Evolutionary conservation across 37 sponge, comb jelly and placozoan species (phyloP), one percentile per base, ranked within the genome.

Genomic region (Ianthella basta): DNA sequence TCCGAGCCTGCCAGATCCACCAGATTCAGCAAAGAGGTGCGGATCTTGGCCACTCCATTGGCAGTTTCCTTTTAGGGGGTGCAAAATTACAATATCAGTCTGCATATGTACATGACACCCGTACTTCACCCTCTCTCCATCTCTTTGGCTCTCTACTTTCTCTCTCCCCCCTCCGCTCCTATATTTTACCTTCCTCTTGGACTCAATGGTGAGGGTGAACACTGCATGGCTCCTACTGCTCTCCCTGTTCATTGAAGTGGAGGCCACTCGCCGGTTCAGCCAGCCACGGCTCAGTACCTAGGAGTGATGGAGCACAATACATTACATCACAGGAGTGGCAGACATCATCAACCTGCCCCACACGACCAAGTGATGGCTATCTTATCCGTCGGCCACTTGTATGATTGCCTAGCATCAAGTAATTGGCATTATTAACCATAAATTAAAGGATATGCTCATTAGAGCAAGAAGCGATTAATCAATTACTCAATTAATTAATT

Each of bases 241-340:
- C 87, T 95, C 95, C 25, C 95, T 33, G 88, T 95, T 95, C 95
- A 95, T 95, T 34, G 95, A 95, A 20, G 95, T 95, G 53, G 90
- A 83, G 4, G 95, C 95, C 25, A 95, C 95, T 19, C 89, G 84
- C 39, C 95, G 60, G 81, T 95, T 95, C 50, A 79, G 34, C 90
- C 90, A 95, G 29, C 93, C 91, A 4, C 81, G 87, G 1, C 80
- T 57, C n/a, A 95, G 82, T 15, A 92, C 95, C 89, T 91, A 57
- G 13, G 39, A 24, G 72, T 39, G 36, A 15, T 37, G 21, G 24
- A 79, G 12, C 27, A n/a, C n/a, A 72, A 36, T 72, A 6, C 38
- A 4, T 36, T 1, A 3, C 5, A 36, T 4, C 38, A 72, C 38
- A 44, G 8, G 6, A 44, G 50, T n/a, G n/a, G n/a, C n/a, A n/a